These are phyloP conservation scores for Meriones unguiculatus DNA, from an alignment of 2,113 vertebrate genomes.

Conservation along the genomic window DNA sequence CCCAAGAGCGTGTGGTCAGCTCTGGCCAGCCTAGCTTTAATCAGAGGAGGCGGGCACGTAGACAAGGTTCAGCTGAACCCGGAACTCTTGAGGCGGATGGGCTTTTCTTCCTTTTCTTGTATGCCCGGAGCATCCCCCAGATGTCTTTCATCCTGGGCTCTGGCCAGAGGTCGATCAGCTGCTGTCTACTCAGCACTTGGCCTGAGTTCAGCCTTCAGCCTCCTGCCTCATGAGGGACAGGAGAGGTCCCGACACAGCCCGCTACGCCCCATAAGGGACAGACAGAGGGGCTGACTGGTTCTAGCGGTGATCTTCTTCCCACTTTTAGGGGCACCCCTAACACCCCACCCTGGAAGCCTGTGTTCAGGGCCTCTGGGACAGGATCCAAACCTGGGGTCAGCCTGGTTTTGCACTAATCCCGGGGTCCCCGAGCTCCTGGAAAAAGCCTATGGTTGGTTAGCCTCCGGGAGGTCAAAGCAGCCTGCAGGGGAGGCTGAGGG, in stretches of 20 bases:
- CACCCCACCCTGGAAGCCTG: not conserved
- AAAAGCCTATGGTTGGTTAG: not conserved
- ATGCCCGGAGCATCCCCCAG: not conserved
- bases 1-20: not conserved
- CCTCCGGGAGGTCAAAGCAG: not conserved
- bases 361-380: not conserved
- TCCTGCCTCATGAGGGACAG: not conserved
- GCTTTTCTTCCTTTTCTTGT: not conserved
- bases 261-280: not conserved
- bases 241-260: not conserved
- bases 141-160: not conserved
- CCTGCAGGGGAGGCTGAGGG: not conserved
- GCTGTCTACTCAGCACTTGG: not conserved
- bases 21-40: not conserved
- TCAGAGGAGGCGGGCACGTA: not conserved
- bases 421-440: not conserved
- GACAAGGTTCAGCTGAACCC: not conserved
- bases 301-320: not conserved
- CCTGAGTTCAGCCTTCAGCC: not conserved
- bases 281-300: not conserved
- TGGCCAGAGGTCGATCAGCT: not conserved
- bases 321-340: not conserved
- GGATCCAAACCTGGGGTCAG: not conserved
- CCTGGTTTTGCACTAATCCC: not conserved
- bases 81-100: no score